Evolutionary conservation across 1,140 invertebrate genomes (phyloP), one percentile per base, ranked within the genome.

Genomic region (Geopemphigus sp.): DNA sequence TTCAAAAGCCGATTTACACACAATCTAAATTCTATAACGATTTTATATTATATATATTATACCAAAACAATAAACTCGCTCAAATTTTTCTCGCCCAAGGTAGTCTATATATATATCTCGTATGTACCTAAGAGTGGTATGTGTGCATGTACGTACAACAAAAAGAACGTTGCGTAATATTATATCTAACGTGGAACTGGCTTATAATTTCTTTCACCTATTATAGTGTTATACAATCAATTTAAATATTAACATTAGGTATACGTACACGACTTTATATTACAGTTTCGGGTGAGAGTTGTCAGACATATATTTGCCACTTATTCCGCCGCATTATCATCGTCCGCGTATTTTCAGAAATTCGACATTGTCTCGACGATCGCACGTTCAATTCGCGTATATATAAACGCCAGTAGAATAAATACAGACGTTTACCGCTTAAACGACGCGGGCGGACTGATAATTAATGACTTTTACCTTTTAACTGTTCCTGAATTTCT

Each of bases 151-250:
- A 29, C 15, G 2, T 32, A 29, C 5, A 54, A 72, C 68, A 54
- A 72, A 47, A 72, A 17, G 47, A 29, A 54, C 17, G 54, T 72
- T 72, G 24, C 68, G 19, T 54, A 72, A 72, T 29, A 12, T n/a
- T 14, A 53, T n/a, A 29, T 72, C 22, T 50, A 26, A 19, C 68
- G 17, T 6, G 24, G 50, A 53, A 72, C 15, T 54, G 26, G 17
- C 68, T 54, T 72, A 72, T 72, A 24, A 29, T 72, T 54, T 72
- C 26, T 19, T 70, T 70, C 66, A 70, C 47, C 15, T 29, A 32
- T 53, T 26, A 26, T 12, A 53, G 12, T n/a, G 47, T 72, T 54
- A 32, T 72, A 72, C 68, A 72, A 72, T 72, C 50, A 39, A 54
- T 72, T 54, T 72, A n/a, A 72, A 72, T 54, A 50, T 5, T 70